These are phyloP conservation scores for Toxotes chatareus DNA, from an alignment of 2,113 vertebrate species.

Conservation along the genomic window DNA sequence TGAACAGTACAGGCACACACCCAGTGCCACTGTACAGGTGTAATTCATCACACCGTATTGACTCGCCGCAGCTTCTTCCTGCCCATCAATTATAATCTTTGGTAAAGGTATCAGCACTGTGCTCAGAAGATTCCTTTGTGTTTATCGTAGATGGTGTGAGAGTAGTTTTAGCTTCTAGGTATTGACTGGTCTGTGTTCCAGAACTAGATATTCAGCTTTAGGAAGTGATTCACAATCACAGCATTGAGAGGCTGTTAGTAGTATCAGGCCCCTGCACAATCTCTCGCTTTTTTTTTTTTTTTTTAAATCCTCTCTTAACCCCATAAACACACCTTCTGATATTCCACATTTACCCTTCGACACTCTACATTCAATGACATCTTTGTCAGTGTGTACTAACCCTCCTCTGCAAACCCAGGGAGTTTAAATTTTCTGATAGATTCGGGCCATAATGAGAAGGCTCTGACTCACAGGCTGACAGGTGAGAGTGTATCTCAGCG, in stretches of 20 bases:
- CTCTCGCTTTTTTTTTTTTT: not conserved
- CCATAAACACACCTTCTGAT: not conserved
- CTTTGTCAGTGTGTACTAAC: constrained; percentile 5
- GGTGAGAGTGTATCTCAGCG: constrained; percentile 71
- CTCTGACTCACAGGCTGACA: constrained; percentile 64
- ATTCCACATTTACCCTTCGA: constrained; percentile 21
- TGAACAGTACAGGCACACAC: constrained; percentile 54
- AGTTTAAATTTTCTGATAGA: constrained; percentile 71
- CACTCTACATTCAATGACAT: constrained; percentile 33
- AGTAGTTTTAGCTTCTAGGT: constrained; percentile 24
- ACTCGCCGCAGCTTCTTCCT: constrained; percentile 63
- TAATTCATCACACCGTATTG: constrained; percentile 72
- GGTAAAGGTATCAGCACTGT: constrained; percentile 31
- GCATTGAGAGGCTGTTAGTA: not conserved
- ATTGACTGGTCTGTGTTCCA: constrained; percentile 26
- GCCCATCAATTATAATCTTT: constrained; percentile 61
- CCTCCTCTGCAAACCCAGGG: constrained; percentile 27
- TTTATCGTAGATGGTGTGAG: constrained; percentile 29
- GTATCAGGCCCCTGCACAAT: not conserved
- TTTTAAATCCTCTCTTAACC: not conserved
- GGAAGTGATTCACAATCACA: not conserved
- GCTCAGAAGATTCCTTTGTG: constrained; percentile 36
- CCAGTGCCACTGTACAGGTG: constrained; percentile 48
- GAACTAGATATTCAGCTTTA: constrained; percentile 4
- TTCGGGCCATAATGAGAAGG: constrained; percentile 70